phyloP scores from a whole-genome alignment of 2,113 vertebrate species.

The Sclerurus mexicanus region DNA sequence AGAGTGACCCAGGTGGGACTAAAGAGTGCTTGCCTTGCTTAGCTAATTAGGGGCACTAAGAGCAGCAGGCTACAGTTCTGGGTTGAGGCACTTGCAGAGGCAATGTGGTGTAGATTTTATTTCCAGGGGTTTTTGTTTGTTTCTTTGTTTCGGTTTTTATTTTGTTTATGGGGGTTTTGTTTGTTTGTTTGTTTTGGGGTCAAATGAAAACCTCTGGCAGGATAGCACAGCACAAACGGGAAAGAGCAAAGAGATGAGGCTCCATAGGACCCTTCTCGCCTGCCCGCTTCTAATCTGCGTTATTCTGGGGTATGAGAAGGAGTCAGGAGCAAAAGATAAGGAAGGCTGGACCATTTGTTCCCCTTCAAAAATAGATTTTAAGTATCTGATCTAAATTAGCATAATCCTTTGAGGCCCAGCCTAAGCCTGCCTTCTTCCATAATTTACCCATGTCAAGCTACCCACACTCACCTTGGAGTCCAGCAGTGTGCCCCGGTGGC shows the following conservation, averaged over 20 bases:
- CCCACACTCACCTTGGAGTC: fast-evolving
- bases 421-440: background rate
- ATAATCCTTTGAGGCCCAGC: background rate
- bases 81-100: background rate
- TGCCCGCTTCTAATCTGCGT: background rate
- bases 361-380: background rate
- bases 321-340: background rate
- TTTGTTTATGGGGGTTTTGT: background rate
- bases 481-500: fast-evolving
- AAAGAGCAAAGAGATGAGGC: background rate
- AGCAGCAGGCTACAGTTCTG: conserved; percentile 24
- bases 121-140: background rate
- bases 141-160: too few species aligned
- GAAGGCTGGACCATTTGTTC: background rate
- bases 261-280: background rate
- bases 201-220: conserved; percentile 10
- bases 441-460: fast-evolving
- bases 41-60: conserved; percentile 1
- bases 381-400: background rate
- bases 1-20: conserved; percentile 49
- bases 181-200: background rate
- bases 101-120: background rate
- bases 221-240: background rate
- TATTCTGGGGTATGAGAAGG: background rate
- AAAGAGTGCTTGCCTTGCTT: conserved; percentile 28